These are phyloP conservation scores for Caenorhabditis doughertyi DNA, from an alignment of 2,888 invertebrate species.

Conservation along the genomic window DNA sequence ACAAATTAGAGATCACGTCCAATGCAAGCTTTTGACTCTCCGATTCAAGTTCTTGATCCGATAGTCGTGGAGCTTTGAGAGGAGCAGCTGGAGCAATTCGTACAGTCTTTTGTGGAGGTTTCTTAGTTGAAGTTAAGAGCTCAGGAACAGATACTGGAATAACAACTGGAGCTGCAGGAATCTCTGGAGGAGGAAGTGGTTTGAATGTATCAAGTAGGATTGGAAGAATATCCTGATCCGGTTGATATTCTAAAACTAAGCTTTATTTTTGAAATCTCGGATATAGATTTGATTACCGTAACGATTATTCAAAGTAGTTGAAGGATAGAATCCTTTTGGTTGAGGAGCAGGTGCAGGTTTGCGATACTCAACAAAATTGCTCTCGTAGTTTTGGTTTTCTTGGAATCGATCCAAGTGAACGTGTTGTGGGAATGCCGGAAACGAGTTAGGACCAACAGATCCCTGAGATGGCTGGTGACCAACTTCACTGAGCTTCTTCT, in stretches of 20 bases:
- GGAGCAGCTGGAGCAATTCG: slow-evolving; percentile 12
- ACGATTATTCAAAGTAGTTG: neutral
- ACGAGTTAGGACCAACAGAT: slow-evolving; percentile 12
- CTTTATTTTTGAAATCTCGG: neutral
- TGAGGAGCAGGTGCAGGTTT: neutral
- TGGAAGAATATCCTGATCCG: slow-evolving; percentile 25
- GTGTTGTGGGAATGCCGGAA: slow-evolving; percentile 36
- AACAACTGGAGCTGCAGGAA: neutral
- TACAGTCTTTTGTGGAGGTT: neutral
- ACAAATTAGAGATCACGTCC: slow-evolving; percentile 51
- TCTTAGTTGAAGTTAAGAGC: slow-evolving; percentile 31
- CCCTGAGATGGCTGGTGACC: slow-evolving; percentile 5
- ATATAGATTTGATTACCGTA: slow-evolving; percentile 22
- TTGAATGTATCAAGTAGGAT: slow-evolving; percentile 53
- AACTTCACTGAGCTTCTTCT: slow-evolving; percentile 61
- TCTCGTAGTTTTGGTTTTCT: slow-evolving; percentile 16
- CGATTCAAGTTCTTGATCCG: slow-evolving; percentile 48
- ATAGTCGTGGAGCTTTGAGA: slow-evolving; percentile 40
- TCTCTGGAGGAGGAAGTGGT: slow-evolving; percentile 30
- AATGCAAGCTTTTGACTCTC: slow-evolving; percentile 46
- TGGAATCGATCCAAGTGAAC: slow-evolving; percentile 6
- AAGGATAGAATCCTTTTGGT: slow-evolving; percentile 2
- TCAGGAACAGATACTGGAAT: slow-evolving; percentile 36
- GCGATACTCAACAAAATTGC: neutral
- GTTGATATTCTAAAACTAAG: slow-evolving; percentile 30